A percentile compares a stretch with the other conserved stretches of the same genome.
Conservation (phyloP, 2,113 vertebrate species). For the Alectura lathami region DNA sequence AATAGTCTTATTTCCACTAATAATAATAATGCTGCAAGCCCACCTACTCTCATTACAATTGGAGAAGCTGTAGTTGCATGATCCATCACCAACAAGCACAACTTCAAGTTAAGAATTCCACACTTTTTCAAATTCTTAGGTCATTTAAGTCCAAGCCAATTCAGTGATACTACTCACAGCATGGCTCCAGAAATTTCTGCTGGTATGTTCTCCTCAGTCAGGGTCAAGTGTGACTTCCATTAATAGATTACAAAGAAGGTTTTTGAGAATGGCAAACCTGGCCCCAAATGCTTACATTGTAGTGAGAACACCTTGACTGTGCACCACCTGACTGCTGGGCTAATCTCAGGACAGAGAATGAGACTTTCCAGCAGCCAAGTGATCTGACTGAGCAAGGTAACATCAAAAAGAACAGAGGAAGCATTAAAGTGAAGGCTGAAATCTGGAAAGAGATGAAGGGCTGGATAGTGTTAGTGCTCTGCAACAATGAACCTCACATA, state of each 20-base stretch:
- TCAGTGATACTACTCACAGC: not conserved
- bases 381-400: not conserved
- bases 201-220: not conserved
- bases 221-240: not conserved
- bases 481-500: not conserved
- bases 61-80: not conserved
- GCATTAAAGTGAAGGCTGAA: not conserved
- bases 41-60: not conserved
- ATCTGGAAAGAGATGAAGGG: not conserved
- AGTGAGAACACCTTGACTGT: not conserved
- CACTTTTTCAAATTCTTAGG: not conserved
- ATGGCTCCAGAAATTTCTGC: not conserved
- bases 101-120: not conserved
- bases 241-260: not conserved
- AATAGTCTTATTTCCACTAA: not conserved
- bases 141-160: not conserved
- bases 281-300: not conserved
- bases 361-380: not conserved
- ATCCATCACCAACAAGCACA: not conserved
- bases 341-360: not conserved
- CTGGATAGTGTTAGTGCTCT: not conserved
- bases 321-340: not conserved
- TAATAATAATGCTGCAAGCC: not conserved
- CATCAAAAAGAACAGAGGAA: not conserved
- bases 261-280: not conserved